Evolutionary conservation across 1,140 invertebrate genomes (phyloP).

Genomic region (Homarus americanus): DNA sequence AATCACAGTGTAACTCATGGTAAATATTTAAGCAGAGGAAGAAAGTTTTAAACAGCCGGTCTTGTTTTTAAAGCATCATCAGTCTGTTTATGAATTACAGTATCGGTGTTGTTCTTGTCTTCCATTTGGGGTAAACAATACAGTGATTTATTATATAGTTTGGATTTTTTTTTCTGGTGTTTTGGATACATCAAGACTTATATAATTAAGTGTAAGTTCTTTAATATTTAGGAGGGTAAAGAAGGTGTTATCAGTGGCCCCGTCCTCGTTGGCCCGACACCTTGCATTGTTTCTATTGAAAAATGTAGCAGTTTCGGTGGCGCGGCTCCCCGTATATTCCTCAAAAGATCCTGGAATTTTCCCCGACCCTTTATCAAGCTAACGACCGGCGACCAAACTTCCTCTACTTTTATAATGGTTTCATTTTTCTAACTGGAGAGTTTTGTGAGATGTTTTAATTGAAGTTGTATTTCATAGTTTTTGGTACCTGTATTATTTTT

Average conservation of each 20-base stretch:
- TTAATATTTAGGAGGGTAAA: no score
- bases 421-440: constrained; percentile 24
- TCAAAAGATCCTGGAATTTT: not conserved
- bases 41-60: no score
- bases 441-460: not conserved
- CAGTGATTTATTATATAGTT: no score
- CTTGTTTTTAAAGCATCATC: no score
- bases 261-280: no score
- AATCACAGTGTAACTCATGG: not conserved
- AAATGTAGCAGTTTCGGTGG: not conserved
- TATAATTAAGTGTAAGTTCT: no score
- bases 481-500: not conserved
- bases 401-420: constrained; percentile 24
- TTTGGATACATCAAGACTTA: no score
- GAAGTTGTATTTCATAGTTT: not conserved
- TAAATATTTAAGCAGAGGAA: not conserved
- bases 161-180: no score
- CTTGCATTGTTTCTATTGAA: not conserved
- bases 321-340: not conserved
- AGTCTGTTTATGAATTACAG: no score
- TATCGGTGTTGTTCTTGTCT: no score
- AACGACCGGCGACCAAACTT: constrained; percentile 30
- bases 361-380: constrained; percentile 21
- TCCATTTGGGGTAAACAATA: no score
- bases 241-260: not conserved